Conservation (phyloP, 2,888 invertebrate genomes). For the Nasonovia ribisnigri region DNA sequence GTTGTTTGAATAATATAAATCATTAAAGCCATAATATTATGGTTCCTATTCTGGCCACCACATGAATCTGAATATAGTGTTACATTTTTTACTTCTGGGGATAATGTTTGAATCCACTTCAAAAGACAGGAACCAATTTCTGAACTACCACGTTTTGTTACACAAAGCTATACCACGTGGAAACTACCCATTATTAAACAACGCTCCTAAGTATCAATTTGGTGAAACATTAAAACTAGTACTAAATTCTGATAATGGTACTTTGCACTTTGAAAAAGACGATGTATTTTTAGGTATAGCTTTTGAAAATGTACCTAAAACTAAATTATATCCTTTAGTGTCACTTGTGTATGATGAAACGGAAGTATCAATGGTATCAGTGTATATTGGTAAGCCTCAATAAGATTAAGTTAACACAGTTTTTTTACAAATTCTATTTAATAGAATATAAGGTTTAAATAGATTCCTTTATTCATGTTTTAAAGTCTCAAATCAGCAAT, state of each 20-base stretch:
- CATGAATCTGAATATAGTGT: slow-evolving; percentile 46
- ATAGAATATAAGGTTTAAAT: no score
- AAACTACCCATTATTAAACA: background rate
- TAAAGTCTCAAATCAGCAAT: no score
- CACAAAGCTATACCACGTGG: slow-evolving; percentile 87
- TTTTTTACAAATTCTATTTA: no score
- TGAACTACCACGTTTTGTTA: slow-evolving; percentile 73
- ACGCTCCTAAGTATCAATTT: background rate
- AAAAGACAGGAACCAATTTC: slow-evolving; percentile 42
- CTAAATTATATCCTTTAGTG: background rate
- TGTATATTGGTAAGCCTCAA: no score
- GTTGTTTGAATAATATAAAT: slow-evolving; percentile 66
- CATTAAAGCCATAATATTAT: slow-evolving; percentile 62
- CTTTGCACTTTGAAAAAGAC: background rate
- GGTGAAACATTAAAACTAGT: background rate
- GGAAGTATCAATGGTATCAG: no score
- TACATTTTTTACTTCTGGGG: background rate
- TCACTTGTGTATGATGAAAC: background rate
- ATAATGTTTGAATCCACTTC: slow-evolving; percentile 22
- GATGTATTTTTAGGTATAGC: background rate
- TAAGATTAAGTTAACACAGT: no score
- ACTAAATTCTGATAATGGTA: background rate
- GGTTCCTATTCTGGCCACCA: slow-evolving; percentile 59
- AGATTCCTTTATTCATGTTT: no score
- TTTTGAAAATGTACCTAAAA: background rate